Evolutionary conservation across 2,888 invertebrate genomes (phyloP).

Genomic region (Rotaria magnacalcarata): DNA sequence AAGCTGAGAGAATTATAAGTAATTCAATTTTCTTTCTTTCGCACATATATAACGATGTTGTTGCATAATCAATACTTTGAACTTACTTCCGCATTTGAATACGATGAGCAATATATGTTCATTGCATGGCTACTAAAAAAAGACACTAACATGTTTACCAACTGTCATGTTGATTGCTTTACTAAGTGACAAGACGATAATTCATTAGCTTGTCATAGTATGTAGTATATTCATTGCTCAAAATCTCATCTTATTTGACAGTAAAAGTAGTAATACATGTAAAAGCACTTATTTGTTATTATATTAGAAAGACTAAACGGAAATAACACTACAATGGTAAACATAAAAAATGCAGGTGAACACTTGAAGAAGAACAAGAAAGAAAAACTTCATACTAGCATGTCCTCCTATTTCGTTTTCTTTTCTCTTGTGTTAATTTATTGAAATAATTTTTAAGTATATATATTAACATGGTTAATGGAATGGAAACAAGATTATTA

Average conservation of each 20-base stretch:
- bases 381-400: background rate
- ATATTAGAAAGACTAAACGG: background rate
- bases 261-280: background rate
- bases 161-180: slow-evolving; percentile 10
- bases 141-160: background rate
- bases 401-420: background rate
- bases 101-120: background rate
- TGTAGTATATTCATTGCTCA: background rate
- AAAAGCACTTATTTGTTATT: background rate
- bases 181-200: background rate
- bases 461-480: background rate
- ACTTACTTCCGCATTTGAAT: background rate
- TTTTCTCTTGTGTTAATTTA: background rate
- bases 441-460: background rate
- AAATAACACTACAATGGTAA: background rate
- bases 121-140: background rate
- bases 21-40: background rate
- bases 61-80: slow-evolving; percentile 1
- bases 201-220: background rate
- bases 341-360: background rate
- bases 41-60: background rate
- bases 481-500: background rate
- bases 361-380: background rate
- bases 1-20: background rate
- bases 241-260: background rate